A percentile compares a stretch with the other conserved stretches of the same genome.
These are phyloP conservation scores for Actinemys pallida DNA, from an alignment of 2,113 vertebrate species.

Conservation along the genomic window DNA sequence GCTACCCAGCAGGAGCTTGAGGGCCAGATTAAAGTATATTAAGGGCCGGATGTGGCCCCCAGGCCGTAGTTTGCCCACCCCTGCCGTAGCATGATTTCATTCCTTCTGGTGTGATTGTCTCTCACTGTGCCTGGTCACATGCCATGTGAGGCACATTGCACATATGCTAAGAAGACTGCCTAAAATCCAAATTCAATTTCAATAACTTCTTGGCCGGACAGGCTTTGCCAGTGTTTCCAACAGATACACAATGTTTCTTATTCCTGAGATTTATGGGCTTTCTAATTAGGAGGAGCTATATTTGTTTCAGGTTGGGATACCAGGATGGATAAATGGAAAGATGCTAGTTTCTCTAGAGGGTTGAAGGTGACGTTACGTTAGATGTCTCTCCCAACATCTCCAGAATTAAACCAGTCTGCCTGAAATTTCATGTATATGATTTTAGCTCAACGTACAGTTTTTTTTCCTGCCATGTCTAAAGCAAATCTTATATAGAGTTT, in stretches of 20 bases:
- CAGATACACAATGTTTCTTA: neutral
- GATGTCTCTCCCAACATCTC: neutral
- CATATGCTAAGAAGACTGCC: too few relatives aligned
- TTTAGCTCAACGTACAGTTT: neutral
- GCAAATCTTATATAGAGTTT: neutral
- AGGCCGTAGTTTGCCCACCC: too few relatives aligned
- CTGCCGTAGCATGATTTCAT: neutral
- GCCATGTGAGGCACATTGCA: too few relatives aligned
- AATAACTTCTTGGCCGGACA: neutral
- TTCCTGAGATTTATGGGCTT: neutral
- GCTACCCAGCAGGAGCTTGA: too few relatives aligned
- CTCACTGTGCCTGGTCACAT: neutral
- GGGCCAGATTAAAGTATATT: too few relatives aligned
- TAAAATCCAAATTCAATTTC: neutral
- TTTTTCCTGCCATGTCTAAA: neutral
- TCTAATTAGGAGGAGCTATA: neutral
- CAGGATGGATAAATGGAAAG: neutral
- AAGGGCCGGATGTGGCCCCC: too few relatives aligned
- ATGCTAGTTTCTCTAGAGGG: neutral
- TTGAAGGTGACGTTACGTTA: neutral
- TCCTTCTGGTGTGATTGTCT: neutral
- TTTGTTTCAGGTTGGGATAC: neutral
- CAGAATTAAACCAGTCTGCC: neutral
- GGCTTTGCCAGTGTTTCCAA: neutral
- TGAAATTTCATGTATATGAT: neutral